Conservation (phyloP, 2,888 invertebrate genomes). For the Bimastos eiseni region DNA sequence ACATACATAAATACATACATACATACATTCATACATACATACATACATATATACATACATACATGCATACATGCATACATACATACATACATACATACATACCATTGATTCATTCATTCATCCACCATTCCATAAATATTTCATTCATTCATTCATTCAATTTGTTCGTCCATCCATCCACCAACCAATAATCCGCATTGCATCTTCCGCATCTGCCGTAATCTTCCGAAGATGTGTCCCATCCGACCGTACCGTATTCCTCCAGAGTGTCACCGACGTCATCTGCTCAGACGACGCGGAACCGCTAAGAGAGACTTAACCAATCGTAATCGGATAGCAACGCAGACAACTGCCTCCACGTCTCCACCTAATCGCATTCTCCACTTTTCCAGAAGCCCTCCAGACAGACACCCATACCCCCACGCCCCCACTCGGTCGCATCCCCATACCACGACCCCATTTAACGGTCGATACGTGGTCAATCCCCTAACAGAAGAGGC, state of each 20-base stretch:
- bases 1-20: background rate
- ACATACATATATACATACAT: background rate
- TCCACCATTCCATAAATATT: too few species aligned
- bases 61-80: background rate
- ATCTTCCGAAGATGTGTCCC: background rate
- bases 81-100: background rate
- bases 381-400: background rate
- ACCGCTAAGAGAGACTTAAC: background rate
- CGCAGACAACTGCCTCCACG: background rate
- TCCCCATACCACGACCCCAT: background rate
- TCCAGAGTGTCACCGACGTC: background rate
- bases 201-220: background rate
- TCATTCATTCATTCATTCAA: background rate
- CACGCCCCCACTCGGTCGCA: background rate
- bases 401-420: background rate
- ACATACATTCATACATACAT: background rate
- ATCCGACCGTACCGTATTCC: background rate
- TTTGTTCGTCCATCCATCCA: background rate
- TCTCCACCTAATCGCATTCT: constrained; percentile 3
- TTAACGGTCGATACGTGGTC: background rate
- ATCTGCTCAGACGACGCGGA: background rate
- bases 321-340: background rate
- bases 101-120: background rate
- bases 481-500: background rate
- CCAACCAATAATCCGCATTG: background rate